Evolutionary conservation across 2,113 vertebrate species (phyloP).

Genomic region (Callipepla californica): DNA sequence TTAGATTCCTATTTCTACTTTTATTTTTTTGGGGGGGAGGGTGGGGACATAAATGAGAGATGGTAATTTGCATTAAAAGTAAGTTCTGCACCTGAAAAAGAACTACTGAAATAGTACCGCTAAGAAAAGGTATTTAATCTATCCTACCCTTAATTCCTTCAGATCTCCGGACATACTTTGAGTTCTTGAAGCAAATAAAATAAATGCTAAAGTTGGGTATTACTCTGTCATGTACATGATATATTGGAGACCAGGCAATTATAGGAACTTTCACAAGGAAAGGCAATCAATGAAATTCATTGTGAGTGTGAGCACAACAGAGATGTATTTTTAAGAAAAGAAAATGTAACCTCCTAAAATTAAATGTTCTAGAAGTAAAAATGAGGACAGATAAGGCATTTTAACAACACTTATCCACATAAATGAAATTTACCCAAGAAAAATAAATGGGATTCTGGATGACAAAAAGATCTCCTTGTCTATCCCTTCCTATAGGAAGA

Average conservation of each 20-base stretch:
- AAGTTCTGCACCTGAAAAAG: not conserved
- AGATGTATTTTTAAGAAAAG: not conserved
- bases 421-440: not conserved
- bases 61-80: not conserved
- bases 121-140: not conserved
- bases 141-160: not conserved
- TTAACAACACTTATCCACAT: not conserved
- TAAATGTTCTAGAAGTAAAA: not conserved
- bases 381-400: not conserved
- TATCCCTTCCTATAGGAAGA: not conserved
- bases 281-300: not conserved
- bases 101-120: not conserved
- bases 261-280: not conserved
- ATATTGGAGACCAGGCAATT: not conserved
- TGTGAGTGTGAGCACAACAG: not conserved
- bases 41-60: not conserved
- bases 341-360: not conserved
- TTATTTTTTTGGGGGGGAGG: not conserved
- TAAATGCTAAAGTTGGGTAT: not conserved
- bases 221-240: not conserved
- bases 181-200: not conserved
- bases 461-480: not conserved
- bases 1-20: not conserved
- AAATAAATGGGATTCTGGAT: not conserved
- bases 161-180: not conserved